phyloP scores from a whole-genome alignment of 2,113 vertebrate species.

The Gallinago paraguaiae region DNA sequence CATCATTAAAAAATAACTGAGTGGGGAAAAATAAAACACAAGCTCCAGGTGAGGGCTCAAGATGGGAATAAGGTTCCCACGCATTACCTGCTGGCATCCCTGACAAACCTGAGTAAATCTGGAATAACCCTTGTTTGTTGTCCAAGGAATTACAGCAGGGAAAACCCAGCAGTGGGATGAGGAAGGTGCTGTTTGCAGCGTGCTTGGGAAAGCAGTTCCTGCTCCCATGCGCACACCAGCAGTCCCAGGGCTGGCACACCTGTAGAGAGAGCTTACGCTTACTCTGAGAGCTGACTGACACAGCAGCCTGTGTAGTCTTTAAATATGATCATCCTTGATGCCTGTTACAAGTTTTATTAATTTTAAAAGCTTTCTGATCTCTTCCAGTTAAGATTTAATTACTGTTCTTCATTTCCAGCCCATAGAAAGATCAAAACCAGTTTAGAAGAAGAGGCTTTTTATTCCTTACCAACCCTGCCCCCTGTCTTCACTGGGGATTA shows the following conservation, averaged over 20 bases:
- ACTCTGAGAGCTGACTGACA: not conserved
- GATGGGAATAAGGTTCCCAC: not conserved
- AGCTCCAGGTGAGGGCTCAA: not conserved
- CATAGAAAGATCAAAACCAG: slow-evolving; percentile 10
- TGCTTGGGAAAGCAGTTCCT: not conserved
- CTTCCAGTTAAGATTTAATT: slow-evolving; percentile 27
- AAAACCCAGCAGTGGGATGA: not conserved
- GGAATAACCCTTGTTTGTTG: not conserved
- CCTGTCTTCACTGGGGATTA: not conserved
- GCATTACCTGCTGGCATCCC: not conserved
- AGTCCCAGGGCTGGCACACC: not conserved
- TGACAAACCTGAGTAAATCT: not conserved
- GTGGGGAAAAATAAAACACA: not conserved
- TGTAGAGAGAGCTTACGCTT: fast-evolving
- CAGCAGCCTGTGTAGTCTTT: not conserved
- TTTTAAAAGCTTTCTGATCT: slow-evolving; percentile 33
- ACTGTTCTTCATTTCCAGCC: not conserved
- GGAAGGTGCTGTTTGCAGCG: not conserved
- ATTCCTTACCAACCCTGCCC: not conserved
- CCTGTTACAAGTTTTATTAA: not conserved
- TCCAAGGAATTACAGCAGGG: not conserved
- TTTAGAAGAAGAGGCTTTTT: not conserved
- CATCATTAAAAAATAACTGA: not conserved
- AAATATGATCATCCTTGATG: not conserved
- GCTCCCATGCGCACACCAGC: not conserved